phyloP scores from a whole-genome alignment of 1,140 invertebrate genomes.

The Cotesia glomerata region DNA sequence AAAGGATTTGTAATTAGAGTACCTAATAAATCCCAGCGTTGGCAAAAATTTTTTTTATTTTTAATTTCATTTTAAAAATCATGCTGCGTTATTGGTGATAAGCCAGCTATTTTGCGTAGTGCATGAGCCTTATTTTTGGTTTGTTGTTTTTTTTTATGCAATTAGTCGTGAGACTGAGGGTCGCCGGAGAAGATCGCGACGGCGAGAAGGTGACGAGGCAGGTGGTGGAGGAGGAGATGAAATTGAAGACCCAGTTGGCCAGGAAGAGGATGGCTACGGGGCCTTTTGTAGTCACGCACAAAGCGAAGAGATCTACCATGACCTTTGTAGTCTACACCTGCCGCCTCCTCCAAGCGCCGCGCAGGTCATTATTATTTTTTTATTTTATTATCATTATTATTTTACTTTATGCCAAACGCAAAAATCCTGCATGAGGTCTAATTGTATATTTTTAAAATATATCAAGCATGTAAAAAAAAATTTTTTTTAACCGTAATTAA shows the following conservation, averaged over 20 bases:
- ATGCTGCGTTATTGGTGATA: neutral
- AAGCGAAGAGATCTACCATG: slow-evolving; percentile 84
- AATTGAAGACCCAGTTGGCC: slow-evolving; percentile 50
- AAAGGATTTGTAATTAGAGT: slow-evolving; percentile 4
- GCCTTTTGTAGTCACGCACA: slow-evolving; percentile 71
- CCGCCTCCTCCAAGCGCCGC: slow-evolving; percentile 57
- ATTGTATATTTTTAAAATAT: no score
- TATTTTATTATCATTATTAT: slow-evolving; percentile 9
- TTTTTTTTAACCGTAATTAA: no score
- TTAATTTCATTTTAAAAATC: neutral
- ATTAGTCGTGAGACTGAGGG: slow-evolving; percentile 58
- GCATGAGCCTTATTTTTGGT: slow-evolving; percentile 54
- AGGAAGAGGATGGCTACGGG: slow-evolving; percentile 69
- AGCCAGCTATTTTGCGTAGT: slow-evolving; percentile 45
- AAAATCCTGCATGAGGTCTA: slow-evolving; percentile 33
- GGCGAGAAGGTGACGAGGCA: slow-evolving; percentile 53
- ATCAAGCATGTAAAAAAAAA: no score
- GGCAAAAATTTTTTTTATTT: neutral
- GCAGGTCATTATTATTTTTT: slow-evolving; percentile 54
- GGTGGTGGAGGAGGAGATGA: slow-evolving; percentile 44
- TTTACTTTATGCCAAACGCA: slow-evolving; percentile 50
- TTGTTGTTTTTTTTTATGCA: slow-evolving; percentile 56
- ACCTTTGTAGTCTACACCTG: slow-evolving; percentile 73
- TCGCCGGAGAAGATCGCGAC: slow-evolving; percentile 54
- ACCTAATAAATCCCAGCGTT: neutral